Base-by-base conservation (phyloP, 2,113 vertebrate species). In the Andinoacara biseriatus region DNA sequence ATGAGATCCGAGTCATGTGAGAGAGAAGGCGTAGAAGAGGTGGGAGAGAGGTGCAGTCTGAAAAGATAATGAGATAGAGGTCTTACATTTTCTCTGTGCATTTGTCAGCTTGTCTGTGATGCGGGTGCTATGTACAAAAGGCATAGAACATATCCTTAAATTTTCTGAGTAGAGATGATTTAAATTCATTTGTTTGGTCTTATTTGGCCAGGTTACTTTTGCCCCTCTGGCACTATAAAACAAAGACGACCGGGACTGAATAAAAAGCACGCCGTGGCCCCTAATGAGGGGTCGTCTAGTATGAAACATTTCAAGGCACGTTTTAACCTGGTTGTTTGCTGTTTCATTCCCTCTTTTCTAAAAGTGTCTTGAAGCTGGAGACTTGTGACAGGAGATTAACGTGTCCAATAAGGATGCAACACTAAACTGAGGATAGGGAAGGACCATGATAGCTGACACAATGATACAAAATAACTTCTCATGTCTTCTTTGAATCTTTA, bases 1-100 rank as follows among this genome's bases (percentile, higher is more conserved):
- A 72, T 62, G 40, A 49, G 90, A 81, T 84, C 59, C 65, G 49
- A 80, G 69, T 35, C 46, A n/a, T 43, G 74, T 67, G 24, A 13
- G 79, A 38, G 29, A 31, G 20, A 54, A 58, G 35, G 38, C 60
- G 76, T 18, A 35, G 65, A 31, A 13, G 76, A 80, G 69, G 63
- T 29, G 61, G 31, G 61, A 26, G 35, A 79, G 60, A 33, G 31
- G 33, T 24, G 43, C 57, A 11, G 20, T 54, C n/a, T 69, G 62
- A 60, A 46, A 75, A 58, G 54, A 62, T 86, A 90, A 86, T 83
- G 85, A 89, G 85, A 57, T 54, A 26, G 22, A 77, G 72, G 76
- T 67, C 58, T 60, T 33, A 43, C 14, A n/a, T 62, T 79, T 29
- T 29, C 54, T 52, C 75, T 26, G 61, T 57, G 72, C 29, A 67